Percentiles rank a stretch among this genome's conserved stretches.
Evolutionary conservation across 1,140 invertebrate genomes (phyloP).

Genomic region (Cherax quadricarinatus): DNA sequence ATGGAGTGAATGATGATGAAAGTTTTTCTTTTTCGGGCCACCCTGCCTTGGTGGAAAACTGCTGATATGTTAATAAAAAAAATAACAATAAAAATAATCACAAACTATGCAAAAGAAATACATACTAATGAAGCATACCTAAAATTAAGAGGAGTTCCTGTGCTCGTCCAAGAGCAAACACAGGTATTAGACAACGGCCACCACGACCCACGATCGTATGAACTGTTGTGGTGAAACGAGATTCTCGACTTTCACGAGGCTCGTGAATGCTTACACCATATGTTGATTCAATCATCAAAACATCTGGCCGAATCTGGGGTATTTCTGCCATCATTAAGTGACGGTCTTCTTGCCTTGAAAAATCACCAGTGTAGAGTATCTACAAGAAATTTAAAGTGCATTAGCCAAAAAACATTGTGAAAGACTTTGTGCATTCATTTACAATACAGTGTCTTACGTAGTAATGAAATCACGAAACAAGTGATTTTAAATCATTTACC

Average conservation of each 20-base stretch:
- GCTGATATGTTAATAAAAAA: too few species aligned
- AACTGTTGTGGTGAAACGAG: constrained; percentile 94
- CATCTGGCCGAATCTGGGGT: constrained; percentile 95
- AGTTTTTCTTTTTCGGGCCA: too few species aligned
- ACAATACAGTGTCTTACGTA: not conserved
- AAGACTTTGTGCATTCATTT: not conserved
- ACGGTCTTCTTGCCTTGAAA: constrained; percentile 98
- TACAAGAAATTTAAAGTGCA: constrained; percentile 75
- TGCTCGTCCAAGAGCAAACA: constrained; percentile 98
- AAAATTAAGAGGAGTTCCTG: constrained; percentile 97
- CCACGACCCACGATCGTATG: constrained; percentile 97
- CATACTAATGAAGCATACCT: constrained; percentile 77
- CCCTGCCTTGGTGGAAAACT: too few species aligned
- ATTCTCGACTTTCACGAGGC: constrained; percentile 96
- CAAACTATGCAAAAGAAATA: not conserved
- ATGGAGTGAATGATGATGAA: too few species aligned
- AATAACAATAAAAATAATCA: too few species aligned
- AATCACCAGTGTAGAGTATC: constrained; percentile 98
- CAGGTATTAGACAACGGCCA: constrained; percentile 97
- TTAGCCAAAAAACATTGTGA: not conserved
- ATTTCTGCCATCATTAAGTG: constrained; percentile 99
- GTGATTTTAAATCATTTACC: too few species aligned
- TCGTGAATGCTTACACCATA: constrained; percentile 99
- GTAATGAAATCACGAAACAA: too few species aligned
- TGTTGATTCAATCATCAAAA: constrained; percentile 95